These are phyloP conservation scores for Eulimnadia texana DNA, from an alignment of 1,140 invertebrate species.

Conservation along the genomic window DNA sequence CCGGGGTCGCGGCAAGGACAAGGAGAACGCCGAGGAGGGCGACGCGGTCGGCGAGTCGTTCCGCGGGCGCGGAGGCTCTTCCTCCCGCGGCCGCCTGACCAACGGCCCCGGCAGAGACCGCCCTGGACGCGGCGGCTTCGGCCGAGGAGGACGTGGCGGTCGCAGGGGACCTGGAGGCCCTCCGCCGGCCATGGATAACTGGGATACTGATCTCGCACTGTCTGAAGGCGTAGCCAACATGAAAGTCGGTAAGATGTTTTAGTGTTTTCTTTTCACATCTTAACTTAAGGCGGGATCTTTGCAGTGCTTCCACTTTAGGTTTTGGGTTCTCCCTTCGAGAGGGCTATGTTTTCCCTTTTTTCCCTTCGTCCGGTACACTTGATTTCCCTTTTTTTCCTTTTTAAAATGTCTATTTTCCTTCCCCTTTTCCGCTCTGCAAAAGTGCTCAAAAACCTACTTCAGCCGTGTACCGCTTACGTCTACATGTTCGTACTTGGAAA, in stretches of 20 bases:
- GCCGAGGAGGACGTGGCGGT: conserved; percentile 36
- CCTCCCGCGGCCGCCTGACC: background rate
- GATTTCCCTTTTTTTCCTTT: too few relatives aligned
- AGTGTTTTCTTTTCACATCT: too few relatives aligned
- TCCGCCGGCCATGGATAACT: conserved; percentile 20
- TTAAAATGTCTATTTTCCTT: too few relatives aligned
- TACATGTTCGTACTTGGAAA: too few relatives aligned
- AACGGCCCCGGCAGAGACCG: conserved; percentile 22
- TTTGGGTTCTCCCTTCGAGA: too few relatives aligned
- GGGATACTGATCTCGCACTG: conserved; percentile 19
- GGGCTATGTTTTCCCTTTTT: too few relatives aligned
- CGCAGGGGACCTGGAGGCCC: conserved; percentile 34
- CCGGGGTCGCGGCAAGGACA: conserved; percentile 37
- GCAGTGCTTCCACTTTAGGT: too few relatives aligned
- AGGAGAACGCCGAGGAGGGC: conserved; percentile 42
- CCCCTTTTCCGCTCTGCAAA: too few relatives aligned
- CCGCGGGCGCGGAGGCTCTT: conserved; percentile 16
- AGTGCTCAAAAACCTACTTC: too few relatives aligned
- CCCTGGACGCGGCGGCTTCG: conserved; percentile 27
- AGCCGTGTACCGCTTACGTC: too few relatives aligned
- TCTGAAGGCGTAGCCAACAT: conserved; percentile 3
- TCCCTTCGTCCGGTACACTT: too few relatives aligned
- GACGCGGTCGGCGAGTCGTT: conserved; percentile 26
- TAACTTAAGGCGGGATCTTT: too few relatives aligned
- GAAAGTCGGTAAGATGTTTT: conserved; percentile 23